Evolutionary conservation across 2,888 invertebrate species (phyloP).

Genomic region (Cephus sareptanus): DNA sequence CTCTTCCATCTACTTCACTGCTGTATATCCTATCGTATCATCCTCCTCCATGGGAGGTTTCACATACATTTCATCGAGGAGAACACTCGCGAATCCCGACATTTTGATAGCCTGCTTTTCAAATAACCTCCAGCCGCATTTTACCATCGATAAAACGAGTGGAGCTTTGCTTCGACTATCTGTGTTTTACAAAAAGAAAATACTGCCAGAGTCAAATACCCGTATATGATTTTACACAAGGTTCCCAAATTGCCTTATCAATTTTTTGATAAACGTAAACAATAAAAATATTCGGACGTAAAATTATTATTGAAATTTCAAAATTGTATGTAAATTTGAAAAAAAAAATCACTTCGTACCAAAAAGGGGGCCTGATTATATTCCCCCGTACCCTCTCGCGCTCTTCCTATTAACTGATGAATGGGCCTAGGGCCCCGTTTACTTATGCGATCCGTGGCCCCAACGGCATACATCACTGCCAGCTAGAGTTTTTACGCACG

Average conservation of each 20-base stretch:
- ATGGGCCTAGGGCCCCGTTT: conserved; percentile 56
- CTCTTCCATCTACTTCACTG: background rate
- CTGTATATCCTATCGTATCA: background rate
- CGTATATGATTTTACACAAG: background rate
- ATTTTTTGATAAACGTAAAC: background rate
- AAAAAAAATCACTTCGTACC: background rate
- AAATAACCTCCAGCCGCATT: background rate
- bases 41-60: background rate
- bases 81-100: background rate
- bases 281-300: too few species aligned
- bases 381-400: background rate
- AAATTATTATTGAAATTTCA: background rate
- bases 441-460: conserved; percentile 57
- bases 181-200: background rate
- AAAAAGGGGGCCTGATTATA: background rate
- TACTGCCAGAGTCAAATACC: background rate
- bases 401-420: conserved; percentile 48
- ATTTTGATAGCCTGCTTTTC: background rate
- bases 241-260: background rate
- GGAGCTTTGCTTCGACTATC: background rate
- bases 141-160: background rate
- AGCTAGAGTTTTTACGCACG: conserved; percentile 56
- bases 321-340: background rate
- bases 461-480: conserved; percentile 61
- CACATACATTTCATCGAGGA: background rate